Base-by-base conservation (phyloP, 2,113 vertebrate genomes). In the Cheilinus undulatus region DNA sequence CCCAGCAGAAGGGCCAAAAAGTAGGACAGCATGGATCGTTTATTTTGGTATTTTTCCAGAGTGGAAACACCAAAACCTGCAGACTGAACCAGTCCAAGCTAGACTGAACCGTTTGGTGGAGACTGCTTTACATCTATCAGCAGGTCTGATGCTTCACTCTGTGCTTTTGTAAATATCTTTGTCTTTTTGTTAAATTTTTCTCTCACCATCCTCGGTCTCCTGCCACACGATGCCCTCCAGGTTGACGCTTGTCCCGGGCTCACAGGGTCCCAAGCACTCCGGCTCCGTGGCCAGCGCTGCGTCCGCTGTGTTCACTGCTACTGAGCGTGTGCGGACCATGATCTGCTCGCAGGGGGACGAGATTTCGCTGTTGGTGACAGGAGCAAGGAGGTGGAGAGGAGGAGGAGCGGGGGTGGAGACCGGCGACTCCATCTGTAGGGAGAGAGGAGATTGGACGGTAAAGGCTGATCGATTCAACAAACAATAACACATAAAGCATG, bases 161-260 rank as follows among this genome's bases (percentile, higher is more conserved):
- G 30, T n/a, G n/a, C n/a, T n/a, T n/a, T n/a, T n/a, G n/a, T n/a
- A n/a, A n/a, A n/a, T n/a, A n/a, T n/a, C n/a, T n/a, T n/a, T n/a
- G n/a, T n/a, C n/a, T n/a, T n/a, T n/a, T n/a, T n/a, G n/a, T n/a
- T n/a, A n/a, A 32, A 20, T 48, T 48, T 20, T 12, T 11, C 9
- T 6, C 84, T 77, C 91, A 99, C 97, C 97, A 0, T 99, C 97
- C 80, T 99, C 97, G 0, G 97, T 99, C 90, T 99, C 97, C 87
- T 99, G 97, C 97, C 97, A 99, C 72, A 99, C 97, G 0, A 99
- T 99, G 80, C 97, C 97, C 90, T 99, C 97, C 74, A 99, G 95
- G 92, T 99, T 99, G 73, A 99, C 97, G 0, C 97, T 99, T 83
- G 97, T 99, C 14, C 97, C 97, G 0, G 97, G 97, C 82, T 99